Evolutionary conservation across 2,113 vertebrate species (phyloP).

Genomic region (Gambusia affinis): DNA sequence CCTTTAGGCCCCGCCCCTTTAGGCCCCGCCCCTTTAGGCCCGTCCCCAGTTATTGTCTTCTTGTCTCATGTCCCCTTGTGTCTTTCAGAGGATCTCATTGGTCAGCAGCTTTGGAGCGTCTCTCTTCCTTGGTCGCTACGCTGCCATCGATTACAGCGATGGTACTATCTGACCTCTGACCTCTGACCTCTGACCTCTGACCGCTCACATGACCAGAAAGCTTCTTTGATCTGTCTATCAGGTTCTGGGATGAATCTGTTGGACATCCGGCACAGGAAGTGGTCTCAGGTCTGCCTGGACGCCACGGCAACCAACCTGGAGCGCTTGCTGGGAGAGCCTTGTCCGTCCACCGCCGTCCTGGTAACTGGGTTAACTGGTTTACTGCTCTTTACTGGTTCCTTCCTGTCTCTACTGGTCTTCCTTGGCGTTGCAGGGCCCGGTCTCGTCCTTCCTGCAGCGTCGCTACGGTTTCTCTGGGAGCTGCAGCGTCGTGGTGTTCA

Average conservation of each 20-base stretch:
- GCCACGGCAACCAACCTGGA: conserved; percentile 84
- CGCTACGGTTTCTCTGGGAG: conserved; percentile 85
- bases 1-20: fast-evolving
- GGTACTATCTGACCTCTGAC: conserved; percentile 73
- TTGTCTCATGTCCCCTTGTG: not conserved
- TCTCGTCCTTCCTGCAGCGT: conserved; percentile 85
- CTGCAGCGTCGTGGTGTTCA: conserved; percentile 91
- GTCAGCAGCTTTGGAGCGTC: conserved; percentile 96
- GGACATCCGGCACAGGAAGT: conserved; percentile 84
- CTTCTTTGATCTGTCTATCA: conserved; percentile 42
- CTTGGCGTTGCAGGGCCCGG: conserved; percentile 79
- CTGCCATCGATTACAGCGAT: conserved; percentile 91
- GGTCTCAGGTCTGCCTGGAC: conserved; percentile 85
- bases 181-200: not conserved
- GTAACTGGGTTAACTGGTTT: conserved; percentile 65
- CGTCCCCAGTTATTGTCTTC: not conserved
- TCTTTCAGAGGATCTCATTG: conserved; percentile 91
- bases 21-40: not conserved
- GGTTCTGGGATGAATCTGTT: conserved; percentile 97
- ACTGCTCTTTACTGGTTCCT: not conserved
- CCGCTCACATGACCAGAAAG: not conserved
- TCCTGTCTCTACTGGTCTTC: not conserved
- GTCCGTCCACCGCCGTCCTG: conserved; percentile 83
- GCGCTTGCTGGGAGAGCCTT: conserved; percentile 79
- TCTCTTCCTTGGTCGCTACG: conserved; percentile 89